phyloP scores from a whole-genome alignment of 64 coral and sea anemone species.

The Stylophora pistillata region DNA sequence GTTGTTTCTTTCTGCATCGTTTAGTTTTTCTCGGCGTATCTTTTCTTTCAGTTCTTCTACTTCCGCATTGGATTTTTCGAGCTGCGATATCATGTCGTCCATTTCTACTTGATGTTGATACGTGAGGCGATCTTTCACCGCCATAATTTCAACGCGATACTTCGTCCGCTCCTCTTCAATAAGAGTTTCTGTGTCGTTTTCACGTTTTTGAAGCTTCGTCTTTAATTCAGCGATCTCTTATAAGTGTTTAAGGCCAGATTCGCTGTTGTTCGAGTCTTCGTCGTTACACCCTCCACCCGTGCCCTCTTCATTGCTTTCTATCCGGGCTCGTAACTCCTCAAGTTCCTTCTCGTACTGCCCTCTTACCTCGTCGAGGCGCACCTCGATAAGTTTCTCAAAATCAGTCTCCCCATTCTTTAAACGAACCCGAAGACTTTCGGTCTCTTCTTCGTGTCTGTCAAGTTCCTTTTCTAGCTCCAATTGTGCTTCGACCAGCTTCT shows the following conservation, averaged over 20 bases:
- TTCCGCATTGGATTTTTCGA: constrained; percentile 76
- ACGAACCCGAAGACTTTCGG: constrained; percentile 68
- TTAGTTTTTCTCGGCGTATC: constrained; percentile 21
- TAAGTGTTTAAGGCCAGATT: constrained; percentile 25
- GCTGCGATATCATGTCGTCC: constrained; percentile 70
- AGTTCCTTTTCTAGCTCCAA: constrained; percentile 83
- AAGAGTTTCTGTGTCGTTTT: constrained; percentile 57
- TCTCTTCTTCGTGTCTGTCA: constrained; percentile 84
- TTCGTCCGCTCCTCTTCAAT: constrained; percentile 82
- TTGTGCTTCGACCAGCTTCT: constrained; percentile 83
- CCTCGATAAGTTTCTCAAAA: constrained; percentile 54
- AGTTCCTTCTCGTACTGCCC: constrained; percentile 78
- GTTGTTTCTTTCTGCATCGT: not conserved
- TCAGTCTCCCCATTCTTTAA: constrained; percentile 45
- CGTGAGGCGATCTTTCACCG: constrained; percentile 84
- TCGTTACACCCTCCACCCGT: constrained; percentile 50
- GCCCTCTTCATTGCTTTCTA: constrained; percentile 61
- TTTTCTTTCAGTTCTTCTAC: constrained; percentile 67
- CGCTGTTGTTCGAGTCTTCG: constrained; percentile 52
- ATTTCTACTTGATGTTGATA: constrained; percentile 88
- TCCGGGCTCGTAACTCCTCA: constrained; percentile 55
- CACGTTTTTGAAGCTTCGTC: constrained; percentile 38
- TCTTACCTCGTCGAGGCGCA: constrained; percentile 53
- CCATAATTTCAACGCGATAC: constrained; percentile 86
- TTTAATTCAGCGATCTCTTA: constrained; percentile 63